Evolutionary conservation across 2,113 vertebrate genomes (phyloP).

Genomic region (Elaphurus davidianus): DNA sequence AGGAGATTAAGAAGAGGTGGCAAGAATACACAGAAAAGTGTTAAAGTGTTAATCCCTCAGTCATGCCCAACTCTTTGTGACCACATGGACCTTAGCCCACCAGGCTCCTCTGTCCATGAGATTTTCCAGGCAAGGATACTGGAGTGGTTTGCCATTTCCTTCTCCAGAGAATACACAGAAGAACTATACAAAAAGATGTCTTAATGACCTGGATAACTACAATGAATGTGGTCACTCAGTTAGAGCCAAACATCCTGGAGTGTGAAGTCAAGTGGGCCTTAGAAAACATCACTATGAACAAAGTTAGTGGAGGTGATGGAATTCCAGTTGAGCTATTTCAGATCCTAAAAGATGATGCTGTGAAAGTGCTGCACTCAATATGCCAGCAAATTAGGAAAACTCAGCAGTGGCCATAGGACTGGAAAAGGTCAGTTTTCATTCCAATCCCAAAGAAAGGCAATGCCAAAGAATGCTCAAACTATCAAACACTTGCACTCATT

Average conservation of each 20-base stretch:
- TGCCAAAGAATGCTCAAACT: background rate
- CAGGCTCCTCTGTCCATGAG: background rate
- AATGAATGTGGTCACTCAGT: background rate
- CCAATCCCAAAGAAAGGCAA: background rate
- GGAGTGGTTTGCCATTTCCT: background rate
- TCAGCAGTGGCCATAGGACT: background rate
- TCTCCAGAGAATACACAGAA: background rate
- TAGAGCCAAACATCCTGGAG: background rate
- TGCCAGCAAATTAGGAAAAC: background rate
- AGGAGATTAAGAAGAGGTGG: background rate
- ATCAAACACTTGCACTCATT: background rate
- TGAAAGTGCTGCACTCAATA: background rate
- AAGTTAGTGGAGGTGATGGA: background rate
- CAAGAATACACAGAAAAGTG: background rate
- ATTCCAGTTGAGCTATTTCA: background rate
- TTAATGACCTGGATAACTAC: background rate
- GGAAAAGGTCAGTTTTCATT: background rate
- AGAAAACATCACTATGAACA: background rate
- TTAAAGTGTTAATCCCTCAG: background rate
- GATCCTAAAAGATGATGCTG: background rate
- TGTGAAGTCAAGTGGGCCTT: background rate
- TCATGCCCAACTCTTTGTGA: background rate
- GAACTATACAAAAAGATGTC: background rate
- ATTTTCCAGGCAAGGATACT: background rate
- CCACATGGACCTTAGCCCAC: background rate